These are phyloP conservation scores for Anguilla pacifica DNA, from an alignment of 2,797 vertebrate genomes.

Conservation along the genomic window DNA sequence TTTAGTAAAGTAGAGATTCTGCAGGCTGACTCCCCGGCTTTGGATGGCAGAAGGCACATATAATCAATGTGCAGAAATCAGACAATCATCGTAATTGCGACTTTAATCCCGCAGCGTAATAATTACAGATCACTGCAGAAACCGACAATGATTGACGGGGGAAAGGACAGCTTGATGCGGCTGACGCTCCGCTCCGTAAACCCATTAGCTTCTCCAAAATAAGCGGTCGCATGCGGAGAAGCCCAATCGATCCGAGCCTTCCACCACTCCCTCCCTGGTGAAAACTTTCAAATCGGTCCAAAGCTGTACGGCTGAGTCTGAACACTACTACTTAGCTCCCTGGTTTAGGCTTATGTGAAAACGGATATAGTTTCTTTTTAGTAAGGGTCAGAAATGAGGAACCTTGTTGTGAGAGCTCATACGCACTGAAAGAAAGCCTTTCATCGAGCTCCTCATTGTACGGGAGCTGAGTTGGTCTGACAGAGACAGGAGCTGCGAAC, in stretches of 20 bases:
- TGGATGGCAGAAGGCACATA: conserved; percentile 54
- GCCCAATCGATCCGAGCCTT: not conserved
- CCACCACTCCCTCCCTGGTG: not conserved
- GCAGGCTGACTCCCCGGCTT: conserved; percentile 55
- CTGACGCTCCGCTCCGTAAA: conserved; percentile 35
- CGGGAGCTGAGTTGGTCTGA: not conserved
- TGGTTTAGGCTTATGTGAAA: not conserved
- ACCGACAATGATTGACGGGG: conserved; percentile 49
- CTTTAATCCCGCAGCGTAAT: conserved; percentile 50
- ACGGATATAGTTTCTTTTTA: not conserved
- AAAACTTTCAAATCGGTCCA: not conserved
- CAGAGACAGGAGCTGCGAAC: conserved; percentile 3
- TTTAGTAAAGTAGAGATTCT: conserved; percentile 58
- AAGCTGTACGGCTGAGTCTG: not conserved
- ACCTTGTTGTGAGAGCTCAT: not conserved
- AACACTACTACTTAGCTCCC: not conserved
- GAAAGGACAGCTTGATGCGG: conserved; percentile 49
- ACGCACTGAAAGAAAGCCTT: not conserved
- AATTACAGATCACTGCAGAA: conserved; percentile 51
- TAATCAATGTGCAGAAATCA: conserved; percentile 64
- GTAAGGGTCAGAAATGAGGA: not conserved
- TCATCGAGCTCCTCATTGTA: not conserved
- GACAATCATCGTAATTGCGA: conserved; percentile 61
- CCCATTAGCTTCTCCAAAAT: not conserved
- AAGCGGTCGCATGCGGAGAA: conserved; percentile 9